phyloP scores from a whole-genome alignment of 2,113 vertebrate species.

The Phalacrocorax aristotelis region DNA sequence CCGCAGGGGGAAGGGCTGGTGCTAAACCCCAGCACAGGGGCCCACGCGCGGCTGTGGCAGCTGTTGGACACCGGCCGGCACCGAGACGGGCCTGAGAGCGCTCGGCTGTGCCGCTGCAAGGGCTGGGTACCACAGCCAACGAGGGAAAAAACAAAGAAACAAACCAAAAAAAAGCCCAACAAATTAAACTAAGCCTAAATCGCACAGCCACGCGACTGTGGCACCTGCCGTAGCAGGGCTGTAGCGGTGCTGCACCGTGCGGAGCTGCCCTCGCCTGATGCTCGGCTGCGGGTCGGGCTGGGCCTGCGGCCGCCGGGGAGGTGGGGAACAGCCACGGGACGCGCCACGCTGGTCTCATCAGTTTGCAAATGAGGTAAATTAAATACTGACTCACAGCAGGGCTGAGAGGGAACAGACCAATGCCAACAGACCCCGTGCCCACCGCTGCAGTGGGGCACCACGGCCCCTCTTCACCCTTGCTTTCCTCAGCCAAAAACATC shows the following conservation, averaged over 20 bases:
- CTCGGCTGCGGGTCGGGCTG: neutral
- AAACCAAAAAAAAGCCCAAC: too few relatives aligned
- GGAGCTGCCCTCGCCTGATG: neutral
- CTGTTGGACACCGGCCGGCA: neutral
- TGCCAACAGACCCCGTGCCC: neutral
- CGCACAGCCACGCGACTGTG: fast-evolving
- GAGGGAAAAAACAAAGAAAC: too few relatives aligned
- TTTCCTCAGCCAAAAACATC: fast-evolving
- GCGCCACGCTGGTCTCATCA: fast-evolving
- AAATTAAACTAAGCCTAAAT: fast-evolving
- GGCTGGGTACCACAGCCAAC: neutral
- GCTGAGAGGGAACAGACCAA: neutral
- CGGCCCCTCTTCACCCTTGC: fast-evolving
- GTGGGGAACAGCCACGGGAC: neutral
- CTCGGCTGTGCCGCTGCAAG: fast-evolving
- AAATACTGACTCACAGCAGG: fast-evolving
- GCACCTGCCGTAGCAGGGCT: fast-evolving
- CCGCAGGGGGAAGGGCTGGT: neutral
- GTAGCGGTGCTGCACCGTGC: neutral
- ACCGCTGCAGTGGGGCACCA: neutral
- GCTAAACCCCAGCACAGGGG: neutral
- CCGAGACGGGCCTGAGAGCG: neutral
- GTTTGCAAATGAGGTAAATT: neutral
- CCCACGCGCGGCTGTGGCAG: neutral
- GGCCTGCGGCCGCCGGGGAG: neutral